Evolutionary conservation across 2,888 invertebrate genomes (phyloP).

Genomic region (Pimpla rufipes): DNA sequence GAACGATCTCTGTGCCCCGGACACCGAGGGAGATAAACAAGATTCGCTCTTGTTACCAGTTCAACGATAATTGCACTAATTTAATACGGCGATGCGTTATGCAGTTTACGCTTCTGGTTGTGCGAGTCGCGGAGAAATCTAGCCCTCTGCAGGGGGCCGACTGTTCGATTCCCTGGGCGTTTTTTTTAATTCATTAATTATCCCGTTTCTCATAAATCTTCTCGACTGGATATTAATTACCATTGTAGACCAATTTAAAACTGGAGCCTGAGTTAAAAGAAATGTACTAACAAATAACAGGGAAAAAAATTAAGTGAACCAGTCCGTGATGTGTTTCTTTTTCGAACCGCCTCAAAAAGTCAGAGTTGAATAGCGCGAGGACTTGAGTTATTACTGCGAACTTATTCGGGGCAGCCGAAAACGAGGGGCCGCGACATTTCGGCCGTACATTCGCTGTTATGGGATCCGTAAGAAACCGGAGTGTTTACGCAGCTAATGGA

Average conservation of each 20-base stretch:
- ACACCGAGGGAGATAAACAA: background rate
- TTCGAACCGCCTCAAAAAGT: conserved; percentile 39
- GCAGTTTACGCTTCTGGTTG: conserved; percentile 11
- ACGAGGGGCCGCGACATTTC: conserved; percentile 45
- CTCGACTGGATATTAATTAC: background rate
- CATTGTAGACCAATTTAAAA: background rate
- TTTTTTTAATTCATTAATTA: background rate
- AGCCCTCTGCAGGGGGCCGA: conserved; percentile 51
- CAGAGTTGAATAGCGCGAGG: conserved; percentile 37
- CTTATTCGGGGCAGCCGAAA: conserved; percentile 27
- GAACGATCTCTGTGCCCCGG: background rate
- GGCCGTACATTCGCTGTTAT: conserved; percentile 41
- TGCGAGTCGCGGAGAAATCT: conserved; percentile 34
- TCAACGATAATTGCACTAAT: conserved; percentile 33
- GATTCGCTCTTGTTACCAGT: conserved; percentile 29
- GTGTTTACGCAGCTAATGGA: conserved; percentile 69
- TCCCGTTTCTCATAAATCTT: background rate
- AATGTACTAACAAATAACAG: background rate
- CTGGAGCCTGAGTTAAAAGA: background rate
- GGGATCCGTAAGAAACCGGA: conserved; percentile 38
- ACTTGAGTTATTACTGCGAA: conserved; percentile 56
- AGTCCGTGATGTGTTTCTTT: background rate
- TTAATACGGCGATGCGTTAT: conserved; percentile 8
- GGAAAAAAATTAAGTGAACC: background rate
- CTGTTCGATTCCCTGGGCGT: conserved; percentile 33